phyloP scores from a whole-genome alignment of 2,797 vertebrate genomes.

The Bovichtus variegatus region DNA sequence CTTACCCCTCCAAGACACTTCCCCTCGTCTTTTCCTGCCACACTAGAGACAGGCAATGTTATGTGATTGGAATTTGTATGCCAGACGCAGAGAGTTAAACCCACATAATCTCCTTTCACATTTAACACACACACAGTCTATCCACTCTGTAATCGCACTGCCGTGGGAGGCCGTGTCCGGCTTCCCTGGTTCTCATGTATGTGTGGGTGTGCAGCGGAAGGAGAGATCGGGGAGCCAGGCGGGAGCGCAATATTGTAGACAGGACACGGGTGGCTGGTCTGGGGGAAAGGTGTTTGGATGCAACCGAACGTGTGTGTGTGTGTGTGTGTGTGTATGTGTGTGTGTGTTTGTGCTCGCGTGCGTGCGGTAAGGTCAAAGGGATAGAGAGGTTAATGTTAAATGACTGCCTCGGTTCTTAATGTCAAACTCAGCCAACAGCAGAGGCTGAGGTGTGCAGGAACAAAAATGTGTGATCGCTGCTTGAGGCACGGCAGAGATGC shows the following conservation, averaged over 20 bases:
- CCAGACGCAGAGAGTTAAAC: conserved; percentile 91
- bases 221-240: conserved; percentile 15
- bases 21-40: conserved; percentile 56
- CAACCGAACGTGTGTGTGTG: conserved; percentile 17
- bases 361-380: conserved; percentile 52
- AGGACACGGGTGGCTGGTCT: conserved; percentile 60
- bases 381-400: conserved; percentile 60
- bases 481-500: conserved; percentile 22
- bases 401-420: conserved; percentile 42
- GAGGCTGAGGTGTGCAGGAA: conserved; percentile 22
- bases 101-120: conserved; percentile 94
- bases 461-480: conserved; percentile 23
- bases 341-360: no score
- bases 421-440: conserved; percentile 56
- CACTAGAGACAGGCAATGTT: conserved; percentile 78
- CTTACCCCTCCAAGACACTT: conserved; percentile 46
- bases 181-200: conserved; percentile 43
- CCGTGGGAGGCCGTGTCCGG: conserved; percentile 84
- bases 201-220: conserved; percentile 42
- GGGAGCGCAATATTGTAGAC: conserved; percentile 51
- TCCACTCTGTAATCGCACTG: conserved; percentile 86
- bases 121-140: conserved; percentile 89
- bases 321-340: not conserved
- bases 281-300: conserved; percentile 52
- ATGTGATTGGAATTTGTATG: conserved; percentile 89